Conservation (phyloP, 2,797 vertebrate species). For the Rallus crepitans region DNA sequence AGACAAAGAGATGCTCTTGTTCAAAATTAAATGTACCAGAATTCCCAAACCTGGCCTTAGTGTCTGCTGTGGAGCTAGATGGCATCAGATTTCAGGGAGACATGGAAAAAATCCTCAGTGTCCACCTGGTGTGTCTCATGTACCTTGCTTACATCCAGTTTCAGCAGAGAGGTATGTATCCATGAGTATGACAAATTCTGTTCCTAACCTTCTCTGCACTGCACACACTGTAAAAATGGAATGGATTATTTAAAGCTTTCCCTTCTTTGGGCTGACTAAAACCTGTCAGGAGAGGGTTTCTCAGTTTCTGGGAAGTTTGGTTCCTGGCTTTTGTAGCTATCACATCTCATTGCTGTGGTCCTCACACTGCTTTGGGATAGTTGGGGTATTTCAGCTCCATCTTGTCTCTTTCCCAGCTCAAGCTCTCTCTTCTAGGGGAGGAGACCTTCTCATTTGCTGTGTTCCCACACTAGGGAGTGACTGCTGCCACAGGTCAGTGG, state of each 20-base stretch:
- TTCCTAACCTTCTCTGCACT: neutral
- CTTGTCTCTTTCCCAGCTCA: neutral
- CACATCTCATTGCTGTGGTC: neutral
- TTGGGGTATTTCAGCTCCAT: neutral
- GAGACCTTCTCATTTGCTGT: neutral
- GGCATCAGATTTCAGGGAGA: neutral
- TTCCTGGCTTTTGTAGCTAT: neutral
- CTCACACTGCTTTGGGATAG: neutral
- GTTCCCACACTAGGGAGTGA: neutral
- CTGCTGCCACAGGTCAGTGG: neutral
- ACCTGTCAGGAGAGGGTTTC: neutral
- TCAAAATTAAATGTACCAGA: neutral
- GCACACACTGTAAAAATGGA: neutral
- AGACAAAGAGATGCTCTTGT: neutral
- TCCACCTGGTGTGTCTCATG: neutral
- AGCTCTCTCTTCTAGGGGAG: neutral
- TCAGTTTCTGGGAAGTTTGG: neutral
- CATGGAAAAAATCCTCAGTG: neutral
- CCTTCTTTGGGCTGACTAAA: neutral
- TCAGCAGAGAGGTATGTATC: neutral
- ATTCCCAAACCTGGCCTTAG: neutral
- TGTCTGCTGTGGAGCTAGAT: neutral
- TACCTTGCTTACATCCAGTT: neutral
- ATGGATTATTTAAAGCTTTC: neutral
- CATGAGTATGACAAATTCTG: neutral